Conservation (phyloP, 2,113 vertebrate genomes). For the Pseudorasbora parva region DNA sequence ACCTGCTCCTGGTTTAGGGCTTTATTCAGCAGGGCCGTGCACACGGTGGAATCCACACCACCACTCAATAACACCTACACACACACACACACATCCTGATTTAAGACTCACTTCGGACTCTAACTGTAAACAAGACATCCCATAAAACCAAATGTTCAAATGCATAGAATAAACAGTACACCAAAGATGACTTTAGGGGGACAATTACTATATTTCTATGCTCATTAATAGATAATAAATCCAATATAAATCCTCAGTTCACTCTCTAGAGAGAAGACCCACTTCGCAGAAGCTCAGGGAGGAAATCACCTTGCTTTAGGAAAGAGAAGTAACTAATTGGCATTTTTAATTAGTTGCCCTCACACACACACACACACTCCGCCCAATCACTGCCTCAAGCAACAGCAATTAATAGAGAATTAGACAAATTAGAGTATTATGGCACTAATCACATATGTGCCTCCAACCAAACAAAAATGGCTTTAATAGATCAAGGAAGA, state of each 20-base stretch:
- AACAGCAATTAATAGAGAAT: slow-evolving; percentile 36
- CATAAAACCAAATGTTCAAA: slow-evolving; percentile 6
- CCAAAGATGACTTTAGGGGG: neutral
- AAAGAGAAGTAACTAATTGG: slow-evolving; percentile 65
- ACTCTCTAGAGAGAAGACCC: slow-evolving; percentile 65
- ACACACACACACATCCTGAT: neutral
- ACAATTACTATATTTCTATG: neutral
- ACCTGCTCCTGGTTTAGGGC: slow-evolving; percentile 92
- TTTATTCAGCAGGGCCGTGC: slow-evolving; percentile 94
- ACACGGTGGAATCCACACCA: slow-evolving; percentile 97
- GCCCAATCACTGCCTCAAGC: neutral
- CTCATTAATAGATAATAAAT: slow-evolving; percentile 11
- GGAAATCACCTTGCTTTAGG: slow-evolving; percentile 56
- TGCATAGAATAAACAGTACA: slow-evolving; percentile 30
- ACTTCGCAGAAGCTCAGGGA: slow-evolving; percentile 64
- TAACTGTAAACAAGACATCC: neutral
- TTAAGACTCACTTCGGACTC: neutral
- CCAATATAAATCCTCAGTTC: slow-evolving; percentile 53
- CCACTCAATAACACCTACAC: slow-evolving; percentile 92
- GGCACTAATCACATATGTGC: slow-evolving; percentile 14
- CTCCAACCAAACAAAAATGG: neutral
- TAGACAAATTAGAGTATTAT: slow-evolving; percentile 28
- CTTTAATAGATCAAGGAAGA: neutral
- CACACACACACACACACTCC: slow-evolving; percentile 36
- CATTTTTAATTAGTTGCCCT: slow-evolving; percentile 67